These are phyloP conservation scores for Acrocyrtus sp. DNA, from an alignment of 2,888 invertebrate species.

Conservation along the genomic window DNA sequence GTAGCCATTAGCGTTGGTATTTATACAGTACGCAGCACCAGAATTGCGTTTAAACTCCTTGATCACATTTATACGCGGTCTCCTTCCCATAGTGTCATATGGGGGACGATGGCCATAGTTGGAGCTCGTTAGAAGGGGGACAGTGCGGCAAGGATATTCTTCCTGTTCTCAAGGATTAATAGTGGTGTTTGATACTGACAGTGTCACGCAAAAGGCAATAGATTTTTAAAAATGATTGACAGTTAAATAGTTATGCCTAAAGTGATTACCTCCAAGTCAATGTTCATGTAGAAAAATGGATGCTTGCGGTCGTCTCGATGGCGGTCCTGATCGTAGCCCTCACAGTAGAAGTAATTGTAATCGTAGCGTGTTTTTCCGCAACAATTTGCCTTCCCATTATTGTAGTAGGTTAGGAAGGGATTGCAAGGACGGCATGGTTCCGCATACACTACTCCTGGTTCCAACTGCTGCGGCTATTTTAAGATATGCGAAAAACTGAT, in stretches of 20 bases:
- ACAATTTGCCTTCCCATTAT: constrained; percentile 59
- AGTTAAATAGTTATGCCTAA: too few species aligned
- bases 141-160: constrained; percentile 60
- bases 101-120: constrained; percentile 61
- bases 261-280: constrained; percentile 54
- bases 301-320: constrained; percentile 61
- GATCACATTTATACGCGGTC: constrained; percentile 40
- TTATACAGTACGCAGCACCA: constrained; percentile 51
- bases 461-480: too few species aligned
- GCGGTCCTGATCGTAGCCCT: constrained; percentile 59
- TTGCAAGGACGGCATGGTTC: constrained; percentile 33
- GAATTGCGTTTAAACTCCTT: constrained; percentile 51
- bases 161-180: constrained; percentile 47
- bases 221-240: background rate
- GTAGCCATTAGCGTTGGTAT: constrained; percentile 55
- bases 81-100: constrained; percentile 43
- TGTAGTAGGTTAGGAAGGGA: constrained; percentile 54
- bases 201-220: too few species aligned
- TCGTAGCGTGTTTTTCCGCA: constrained; percentile 60
- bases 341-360: constrained; percentile 60
- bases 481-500: too few species aligned
- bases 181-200: too few species aligned
- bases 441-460: constrained; percentile 41
- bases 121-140: constrained; percentile 57
- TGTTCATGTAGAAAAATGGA: constrained; percentile 57